Conservation (phyloP, 2,113 vertebrate species). For the Chamaea fasciata region DNA sequence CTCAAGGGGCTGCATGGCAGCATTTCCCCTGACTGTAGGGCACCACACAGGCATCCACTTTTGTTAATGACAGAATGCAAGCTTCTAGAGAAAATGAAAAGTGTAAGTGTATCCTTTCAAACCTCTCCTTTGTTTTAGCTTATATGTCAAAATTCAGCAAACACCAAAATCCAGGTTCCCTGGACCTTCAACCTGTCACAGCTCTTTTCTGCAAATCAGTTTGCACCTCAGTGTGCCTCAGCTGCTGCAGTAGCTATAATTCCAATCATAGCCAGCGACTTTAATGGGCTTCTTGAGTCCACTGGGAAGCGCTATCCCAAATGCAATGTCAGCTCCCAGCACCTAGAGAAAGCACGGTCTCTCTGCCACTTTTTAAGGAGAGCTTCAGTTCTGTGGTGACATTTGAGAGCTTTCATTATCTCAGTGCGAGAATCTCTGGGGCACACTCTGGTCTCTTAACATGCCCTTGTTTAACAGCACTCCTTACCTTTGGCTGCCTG, state of each 20-base stretch:
- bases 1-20: background rate
- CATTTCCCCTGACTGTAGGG: background rate
- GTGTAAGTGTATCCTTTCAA: accelerated
- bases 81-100: background rate
- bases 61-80: background rate
- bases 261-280: slow-evolving; percentile 16
- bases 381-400: slow-evolving; percentile 53
- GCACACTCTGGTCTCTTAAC: slow-evolving; percentile 70
- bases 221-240: background rate
- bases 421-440: slow-evolving; percentile 67
- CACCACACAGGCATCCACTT: background rate
- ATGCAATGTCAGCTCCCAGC: slow-evolving; percentile 27
- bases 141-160: background rate
- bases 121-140: slow-evolving; percentile 1
- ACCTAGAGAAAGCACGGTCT: background rate
- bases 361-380: slow-evolving; percentile 55
- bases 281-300: slow-evolving; percentile 45
- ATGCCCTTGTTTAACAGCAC: slow-evolving; percentile 62
- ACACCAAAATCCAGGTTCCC: background rate
- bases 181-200: background rate
- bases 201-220: slow-evolving; percentile 22
- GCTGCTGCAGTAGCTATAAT: slow-evolving; percentile 7
- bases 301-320: slow-evolving; percentile 39
- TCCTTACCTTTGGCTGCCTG: slow-evolving; percentile 69
- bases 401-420: slow-evolving; percentile 73